Evolutionary conservation across 2,113 vertebrate species (phyloP), one percentile per base, ranked within the genome.

Genomic region (Irena cyanogastra): DNA sequence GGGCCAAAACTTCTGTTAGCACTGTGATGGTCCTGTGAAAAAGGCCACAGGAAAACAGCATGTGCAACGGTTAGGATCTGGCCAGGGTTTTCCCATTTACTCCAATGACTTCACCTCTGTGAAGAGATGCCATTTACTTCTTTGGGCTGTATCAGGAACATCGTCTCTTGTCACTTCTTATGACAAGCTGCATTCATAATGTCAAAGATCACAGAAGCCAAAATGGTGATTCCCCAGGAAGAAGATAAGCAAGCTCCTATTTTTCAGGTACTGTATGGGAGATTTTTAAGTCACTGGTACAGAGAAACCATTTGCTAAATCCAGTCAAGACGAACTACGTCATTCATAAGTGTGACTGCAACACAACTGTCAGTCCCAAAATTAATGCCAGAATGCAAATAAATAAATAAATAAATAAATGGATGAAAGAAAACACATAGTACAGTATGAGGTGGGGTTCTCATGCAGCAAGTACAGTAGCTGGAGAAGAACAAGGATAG

Each of bases 11-110:
- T 47, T 42, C 15, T n/a, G 7, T 5, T 65, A 69, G 18, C 13
- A 50, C 23, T 57, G 56, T 0, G 0, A 21, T 26, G 37, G 24
- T 70, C 18, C 21, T 1, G 2, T 63, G 33, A 69, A 31, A 94
- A 18, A 84, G 15, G 30, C 24, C 56, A 56, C 0, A 12, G 50
- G 57, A 72, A 89, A 82, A 76, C 1, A 5, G 7, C 56, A 81
- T 12, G 2, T 50, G 39, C 27, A 66, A 50, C 13, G 16, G n/a
- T 41, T 5, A 53, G 37, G 42, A 74, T 50, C 70, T 81, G 24
- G 31, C 59, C 65, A 65, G 10, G 7, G 31, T 49, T 81, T 61
- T 66, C 44, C 54, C 31, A 35, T 69, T 87, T 66, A 54, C 12
- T 74, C 27, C 50, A 81, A 3, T 30, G 23, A 77, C 26, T 42